Percentiles rank a stretch among this genome's conserved stretches.
Evolutionary conservation across 2,797 vertebrate genomes (phyloP).

Genomic region (Dendrocincla tyrannina): DNA sequence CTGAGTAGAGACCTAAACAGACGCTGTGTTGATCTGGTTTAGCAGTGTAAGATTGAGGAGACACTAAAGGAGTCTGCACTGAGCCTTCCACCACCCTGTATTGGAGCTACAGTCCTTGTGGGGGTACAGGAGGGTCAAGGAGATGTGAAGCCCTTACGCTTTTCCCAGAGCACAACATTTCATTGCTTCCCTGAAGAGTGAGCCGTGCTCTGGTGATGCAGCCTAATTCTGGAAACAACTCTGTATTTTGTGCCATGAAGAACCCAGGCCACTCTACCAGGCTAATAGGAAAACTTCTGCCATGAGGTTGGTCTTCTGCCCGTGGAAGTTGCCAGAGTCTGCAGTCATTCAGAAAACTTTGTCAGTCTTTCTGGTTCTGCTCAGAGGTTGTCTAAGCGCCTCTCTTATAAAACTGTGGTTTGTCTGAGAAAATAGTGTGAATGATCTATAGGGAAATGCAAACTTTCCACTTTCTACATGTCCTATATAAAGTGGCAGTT

Average conservation of each 20-base stretch:
- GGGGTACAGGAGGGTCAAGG: neutral
- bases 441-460: neutral
- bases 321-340: neutral
- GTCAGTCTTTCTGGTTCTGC: neutral
- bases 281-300: neutral
- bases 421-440: neutral
- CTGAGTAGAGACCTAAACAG: neutral
- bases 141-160: neutral
- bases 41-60: neutral
- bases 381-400: neutral
- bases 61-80: neutral
- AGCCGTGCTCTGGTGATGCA: rapidly evolving
- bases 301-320: neutral
- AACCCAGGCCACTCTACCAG: neutral
- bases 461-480: neutral
- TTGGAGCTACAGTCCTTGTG: neutral
- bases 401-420: neutral
- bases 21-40: neutral
- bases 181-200: neutral
- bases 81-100: neutral
- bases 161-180: neutral
- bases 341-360: neutral
- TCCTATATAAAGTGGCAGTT: neutral
- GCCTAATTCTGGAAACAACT: neutral
- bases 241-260: neutral